phyloP scores from a whole-genome alignment of 2,113 vertebrate species.

The Oryzias celebensis region DNA sequence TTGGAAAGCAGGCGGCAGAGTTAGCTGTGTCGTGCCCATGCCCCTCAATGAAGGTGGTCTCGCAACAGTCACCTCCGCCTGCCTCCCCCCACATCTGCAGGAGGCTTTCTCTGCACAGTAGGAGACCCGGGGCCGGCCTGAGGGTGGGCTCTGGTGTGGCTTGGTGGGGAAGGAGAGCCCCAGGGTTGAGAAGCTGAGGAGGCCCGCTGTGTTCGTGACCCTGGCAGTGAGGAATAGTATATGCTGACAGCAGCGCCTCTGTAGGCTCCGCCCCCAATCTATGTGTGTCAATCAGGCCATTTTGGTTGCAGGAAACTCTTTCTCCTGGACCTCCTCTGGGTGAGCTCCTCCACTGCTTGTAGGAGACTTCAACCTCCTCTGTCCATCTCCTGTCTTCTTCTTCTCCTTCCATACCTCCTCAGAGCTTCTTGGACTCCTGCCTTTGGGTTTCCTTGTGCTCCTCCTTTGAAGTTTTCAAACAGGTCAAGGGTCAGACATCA shows the following conservation, averaged over 20 bases:
- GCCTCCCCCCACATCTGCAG: slow-evolving; percentile 83
- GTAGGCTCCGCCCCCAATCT: slow-evolving; percentile 79
- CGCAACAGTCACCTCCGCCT: slow-evolving; percentile 83
- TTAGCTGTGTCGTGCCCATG: slow-evolving; percentile 70
- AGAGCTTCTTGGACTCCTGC: too few species aligned
- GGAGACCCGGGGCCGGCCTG: slow-evolving; percentile 76
- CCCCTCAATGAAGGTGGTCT: slow-evolving; percentile 93
- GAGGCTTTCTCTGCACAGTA: slow-evolving; percentile 85
- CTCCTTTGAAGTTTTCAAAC: too few species aligned
- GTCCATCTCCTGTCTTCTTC: slow-evolving; percentile 47
- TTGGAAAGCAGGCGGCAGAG: slow-evolving; percentile 76
- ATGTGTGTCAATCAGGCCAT: slow-evolving; percentile 88
- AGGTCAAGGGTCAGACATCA: too few species aligned
- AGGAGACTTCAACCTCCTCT: slow-evolving; percentile 49
- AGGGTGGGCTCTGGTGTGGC: slow-evolving; percentile 76
- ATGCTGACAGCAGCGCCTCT: slow-evolving; percentile 83
- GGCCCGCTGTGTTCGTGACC: slow-evolving; percentile 62
- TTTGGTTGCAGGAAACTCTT: slow-evolving; percentile 66
- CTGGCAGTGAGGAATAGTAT: slow-evolving; percentile 80
- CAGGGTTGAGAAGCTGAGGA: slow-evolving; percentile 88
- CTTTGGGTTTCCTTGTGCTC: too few species aligned
- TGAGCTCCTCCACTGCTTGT: slow-evolving; percentile 60
- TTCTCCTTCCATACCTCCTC: slow-evolving; percentile 19
- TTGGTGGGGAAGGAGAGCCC: slow-evolving; percentile 83
- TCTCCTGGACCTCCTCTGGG: slow-evolving; percentile 5